These are phyloP conservation scores for Aleiodes testaceus DNA, from an alignment of 2,888 invertebrate genomes.

Conservation along the genomic window DNA sequence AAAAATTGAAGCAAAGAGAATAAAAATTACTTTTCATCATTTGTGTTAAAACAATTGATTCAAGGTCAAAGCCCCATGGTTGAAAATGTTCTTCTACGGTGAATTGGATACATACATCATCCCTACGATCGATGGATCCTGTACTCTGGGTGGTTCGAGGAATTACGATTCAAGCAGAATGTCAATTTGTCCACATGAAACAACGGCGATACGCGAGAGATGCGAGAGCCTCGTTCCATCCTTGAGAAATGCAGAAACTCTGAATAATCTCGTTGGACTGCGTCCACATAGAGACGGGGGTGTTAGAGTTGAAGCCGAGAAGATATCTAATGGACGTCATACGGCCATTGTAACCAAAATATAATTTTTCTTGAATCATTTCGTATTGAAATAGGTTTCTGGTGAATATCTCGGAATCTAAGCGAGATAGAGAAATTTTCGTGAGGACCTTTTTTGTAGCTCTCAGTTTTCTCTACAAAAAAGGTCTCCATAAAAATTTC, in stretches of 20 bases:
- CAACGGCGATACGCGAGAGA: constrained; percentile 84
- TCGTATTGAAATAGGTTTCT: too few relatives aligned
- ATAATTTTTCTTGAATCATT: neutral
- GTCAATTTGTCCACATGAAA: constrained; percentile 81
- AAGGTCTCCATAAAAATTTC: too few relatives aligned
- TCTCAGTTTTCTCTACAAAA: too few relatives aligned
- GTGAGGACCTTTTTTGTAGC: too few relatives aligned
- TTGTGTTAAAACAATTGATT: neutral
- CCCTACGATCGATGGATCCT: constrained; percentile 81
- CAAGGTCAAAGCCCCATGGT: constrained; percentile 82
- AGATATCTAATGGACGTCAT: constrained; percentile 53
- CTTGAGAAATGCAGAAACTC: constrained; percentile 71
- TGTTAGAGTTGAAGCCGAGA: constrained; percentile 83
- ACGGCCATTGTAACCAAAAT: constrained; percentile 55
- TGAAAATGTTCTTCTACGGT: constrained; percentile 90
- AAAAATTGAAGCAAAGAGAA: neutral
- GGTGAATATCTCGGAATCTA: too few relatives aligned
- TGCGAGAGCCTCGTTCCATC: constrained; percentile 85
- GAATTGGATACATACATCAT: constrained; percentile 91
- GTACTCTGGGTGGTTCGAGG: constrained; percentile 90
- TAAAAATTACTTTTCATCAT: neutral
- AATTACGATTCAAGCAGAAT: constrained; percentile 86
- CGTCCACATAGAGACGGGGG: constrained; percentile 85
- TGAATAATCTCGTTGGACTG: constrained; percentile 77
- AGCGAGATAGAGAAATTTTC: too few relatives aligned